Evolutionary conservation across 2,113 vertebrate species (phyloP).

Genomic region (Jacana jacana): DNA sequence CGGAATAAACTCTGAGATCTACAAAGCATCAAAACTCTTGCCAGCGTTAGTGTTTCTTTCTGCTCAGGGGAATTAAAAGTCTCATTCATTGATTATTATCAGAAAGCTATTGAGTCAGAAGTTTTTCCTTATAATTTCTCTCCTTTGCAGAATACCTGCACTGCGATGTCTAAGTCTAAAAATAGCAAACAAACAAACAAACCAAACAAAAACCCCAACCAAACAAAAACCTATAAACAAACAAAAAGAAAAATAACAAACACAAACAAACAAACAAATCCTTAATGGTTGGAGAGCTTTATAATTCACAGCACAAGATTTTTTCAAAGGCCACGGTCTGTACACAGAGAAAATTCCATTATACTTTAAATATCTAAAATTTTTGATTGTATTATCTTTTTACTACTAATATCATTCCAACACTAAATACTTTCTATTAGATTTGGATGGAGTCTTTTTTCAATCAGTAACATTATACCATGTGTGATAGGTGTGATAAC

Average conservation of each 20-base stretch:
- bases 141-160: not conserved
- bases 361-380: not conserved
- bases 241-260: not conserved
- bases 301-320: not conserved
- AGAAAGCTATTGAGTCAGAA: not conserved
- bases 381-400: not conserved
- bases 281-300: not conserved
- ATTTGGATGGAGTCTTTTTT: not conserved
- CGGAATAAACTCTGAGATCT: not conserved
- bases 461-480: not conserved
- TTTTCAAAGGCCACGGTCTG: not conserved
- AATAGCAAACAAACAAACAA: not conserved
- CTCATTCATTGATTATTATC: not conserved
- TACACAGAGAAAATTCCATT: not conserved
- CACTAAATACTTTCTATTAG: not conserved
- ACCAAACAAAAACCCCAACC: not conserved
- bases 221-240: not conserved
- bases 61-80: not conserved
- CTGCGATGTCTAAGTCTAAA: not conserved
- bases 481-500: not conserved
- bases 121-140: not conserved
- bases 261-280: not conserved
- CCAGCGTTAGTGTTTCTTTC: not conserved
- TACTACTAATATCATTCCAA: not conserved
- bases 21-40: not conserved